A percentile compares a stretch with the other conserved stretches of the same genome.
phyloP scores from a whole-genome alignment of 2,888 invertebrate genomes.

The Mimachlamys varia region DNA sequence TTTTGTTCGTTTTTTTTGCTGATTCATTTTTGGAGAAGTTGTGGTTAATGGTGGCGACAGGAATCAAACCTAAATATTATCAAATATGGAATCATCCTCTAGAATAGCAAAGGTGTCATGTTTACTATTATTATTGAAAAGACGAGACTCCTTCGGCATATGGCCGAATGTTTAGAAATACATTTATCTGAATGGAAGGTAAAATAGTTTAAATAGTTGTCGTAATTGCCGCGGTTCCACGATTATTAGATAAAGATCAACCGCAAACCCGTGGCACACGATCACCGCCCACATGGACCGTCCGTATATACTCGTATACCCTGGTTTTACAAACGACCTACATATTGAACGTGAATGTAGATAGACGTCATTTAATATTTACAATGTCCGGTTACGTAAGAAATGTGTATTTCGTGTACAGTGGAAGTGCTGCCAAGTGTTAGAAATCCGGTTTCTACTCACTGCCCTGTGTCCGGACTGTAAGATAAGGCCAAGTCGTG shows the following conservation, averaged over 20 bases:
- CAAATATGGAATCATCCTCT: not conserved
- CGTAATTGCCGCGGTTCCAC: not conserved
- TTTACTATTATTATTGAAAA: not conserved
- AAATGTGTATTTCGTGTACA: not conserved
- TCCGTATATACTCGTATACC: not conserved
- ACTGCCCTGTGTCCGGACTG: not conserved
- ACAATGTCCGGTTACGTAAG: conserved; percentile 7
- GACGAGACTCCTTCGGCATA: not conserved
- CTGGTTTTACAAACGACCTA: not conserved
- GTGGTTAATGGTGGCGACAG: not conserved
- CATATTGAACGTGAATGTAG: not conserved
- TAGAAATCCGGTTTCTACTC: not conserved
- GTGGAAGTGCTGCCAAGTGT: not conserved
- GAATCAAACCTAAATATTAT: not conserved
- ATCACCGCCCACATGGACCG: not conserved
- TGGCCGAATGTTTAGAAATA: not conserved
- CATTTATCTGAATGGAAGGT: not conserved
- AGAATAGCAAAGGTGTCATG: not conserved
- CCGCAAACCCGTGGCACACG: not conserved
- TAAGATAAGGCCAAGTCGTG: not conserved
- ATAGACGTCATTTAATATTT: not conserved
- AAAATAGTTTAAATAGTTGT: not conserved
- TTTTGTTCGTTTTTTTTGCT: no score
- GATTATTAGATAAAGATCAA: conserved; percentile 3
- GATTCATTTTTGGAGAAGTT: conserved; percentile 3